Evolutionary conservation across 1,140 invertebrate genomes (phyloP).

Genomic region (Panulirus ornatus): DNA sequence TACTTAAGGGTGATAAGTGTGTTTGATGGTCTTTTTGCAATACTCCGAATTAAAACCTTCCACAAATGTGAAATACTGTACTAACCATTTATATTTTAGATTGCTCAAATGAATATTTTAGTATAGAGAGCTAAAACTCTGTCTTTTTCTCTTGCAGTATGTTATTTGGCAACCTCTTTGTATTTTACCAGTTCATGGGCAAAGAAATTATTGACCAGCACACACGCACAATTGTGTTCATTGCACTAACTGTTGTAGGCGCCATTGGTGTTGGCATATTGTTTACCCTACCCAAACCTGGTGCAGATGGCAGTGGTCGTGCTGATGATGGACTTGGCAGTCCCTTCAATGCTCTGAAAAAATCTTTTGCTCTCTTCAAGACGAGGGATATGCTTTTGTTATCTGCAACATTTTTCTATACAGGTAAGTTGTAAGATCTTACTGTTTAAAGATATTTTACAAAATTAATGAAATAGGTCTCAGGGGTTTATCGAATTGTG

Average conservation of each 20-base stretch:
- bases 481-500: no score
- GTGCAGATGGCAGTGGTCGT: conserved; percentile 59
- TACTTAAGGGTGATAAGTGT: no score
- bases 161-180: conserved; percentile 95
- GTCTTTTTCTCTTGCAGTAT: conserved; percentile 84
- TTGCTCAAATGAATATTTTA: background rate
- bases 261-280: conserved; percentile 85
- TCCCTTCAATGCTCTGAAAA: conserved; percentile 82
- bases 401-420: conserved; percentile 92
- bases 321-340: conserved; percentile 54
- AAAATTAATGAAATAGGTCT: no score
- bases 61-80: no score
- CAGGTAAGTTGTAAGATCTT: conserved; percentile 81
- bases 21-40: no score
- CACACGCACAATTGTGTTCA: conserved; percentile 86
- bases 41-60: no score
- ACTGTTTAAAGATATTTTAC: no score
- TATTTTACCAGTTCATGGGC: conserved; percentile 92
- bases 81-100: background rate
- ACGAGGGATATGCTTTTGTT: conserved; percentile 92
- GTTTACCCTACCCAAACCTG: conserved; percentile 80
- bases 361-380: conserved; percentile 86
- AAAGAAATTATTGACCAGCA: conserved; percentile 83
- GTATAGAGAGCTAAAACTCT: conserved; percentile 34
- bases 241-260: conserved; percentile 84